A percentile compares a stretch with the other conserved stretches of the same genome.
Evolutionary conservation across 35 echinoderm and acorn worm genomes (phyloP).

Genomic region (Stichopus chloronotus): DNA sequence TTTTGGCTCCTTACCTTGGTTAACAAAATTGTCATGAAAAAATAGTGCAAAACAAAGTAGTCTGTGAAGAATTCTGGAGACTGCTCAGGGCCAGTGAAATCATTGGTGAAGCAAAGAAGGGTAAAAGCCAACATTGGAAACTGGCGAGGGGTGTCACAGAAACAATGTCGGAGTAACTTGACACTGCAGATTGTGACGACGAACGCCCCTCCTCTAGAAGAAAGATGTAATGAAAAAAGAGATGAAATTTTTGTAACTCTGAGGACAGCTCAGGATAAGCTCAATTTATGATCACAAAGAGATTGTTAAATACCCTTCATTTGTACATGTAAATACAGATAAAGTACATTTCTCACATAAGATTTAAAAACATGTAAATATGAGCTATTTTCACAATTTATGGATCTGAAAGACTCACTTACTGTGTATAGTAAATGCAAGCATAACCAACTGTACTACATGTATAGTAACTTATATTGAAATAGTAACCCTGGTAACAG

Average conservation of each 20-base stretch:
- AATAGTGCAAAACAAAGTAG: constrained; percentile 91
- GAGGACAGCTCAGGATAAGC: neutral
- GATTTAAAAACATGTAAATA: neutral
- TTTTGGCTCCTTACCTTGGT: constrained; percentile 74
- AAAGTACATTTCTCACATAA: neutral
- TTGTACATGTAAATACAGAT: neutral
- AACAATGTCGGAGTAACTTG: constrained; percentile 84
- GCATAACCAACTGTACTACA: too few relatives aligned
- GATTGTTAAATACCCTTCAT: neutral
- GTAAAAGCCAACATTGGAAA: constrained; percentile 93
- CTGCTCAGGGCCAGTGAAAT: constrained; percentile 51
- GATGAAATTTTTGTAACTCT: neutral
- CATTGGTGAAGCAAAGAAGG: constrained; percentile 90
- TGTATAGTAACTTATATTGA: too few relatives aligned
- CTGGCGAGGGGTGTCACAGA: constrained; percentile 82
- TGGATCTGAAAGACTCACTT: too few relatives aligned
- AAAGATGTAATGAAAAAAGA: neutral
- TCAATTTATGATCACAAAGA: too few relatives aligned
- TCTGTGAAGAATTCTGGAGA: constrained; percentile 67
- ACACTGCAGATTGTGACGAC: constrained; percentile 89
- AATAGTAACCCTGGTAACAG: too few relatives aligned
- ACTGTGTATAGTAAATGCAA: too few relatives aligned
- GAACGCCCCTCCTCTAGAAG: constrained; percentile 88
- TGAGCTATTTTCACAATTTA: too few relatives aligned
- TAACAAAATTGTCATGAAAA: constrained; percentile 94